A percentile compares a stretch with the other conserved stretches of the same genome.
Conservation (phyloP, 1,140 invertebrate genomes). For the Stenopsyche tienmushanensis region DNA sequence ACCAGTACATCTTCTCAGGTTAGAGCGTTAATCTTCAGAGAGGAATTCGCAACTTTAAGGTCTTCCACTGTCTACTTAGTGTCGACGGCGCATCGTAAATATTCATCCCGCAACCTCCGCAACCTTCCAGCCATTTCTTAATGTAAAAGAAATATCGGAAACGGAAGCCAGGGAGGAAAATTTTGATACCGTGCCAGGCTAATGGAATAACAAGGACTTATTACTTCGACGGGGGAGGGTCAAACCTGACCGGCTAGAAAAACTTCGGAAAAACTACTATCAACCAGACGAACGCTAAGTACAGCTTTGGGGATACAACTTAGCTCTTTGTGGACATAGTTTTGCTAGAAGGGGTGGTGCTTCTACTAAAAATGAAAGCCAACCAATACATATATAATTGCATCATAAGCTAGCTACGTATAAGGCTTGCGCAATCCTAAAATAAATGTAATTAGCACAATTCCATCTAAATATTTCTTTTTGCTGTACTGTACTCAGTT, state of each 20-base stretch:
- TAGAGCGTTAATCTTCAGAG: constrained; percentile 12
- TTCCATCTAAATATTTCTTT: no score
- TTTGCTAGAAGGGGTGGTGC: neutral
- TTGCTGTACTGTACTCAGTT: neutral
- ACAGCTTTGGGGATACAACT: neutral
- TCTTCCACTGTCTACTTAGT: constrained; percentile 40
- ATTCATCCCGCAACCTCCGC: constrained; percentile 37
- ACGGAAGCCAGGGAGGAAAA: constrained; percentile 15
- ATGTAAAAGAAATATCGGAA: constrained; percentile 42
- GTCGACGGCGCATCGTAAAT: constrained; percentile 39
- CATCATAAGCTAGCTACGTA: no score
- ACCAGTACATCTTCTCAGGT: neutral
- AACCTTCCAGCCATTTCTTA: constrained; percentile 38
- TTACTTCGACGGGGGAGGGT: constrained; percentile 16
- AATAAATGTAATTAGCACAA: no score
- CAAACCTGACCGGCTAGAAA: neutral
- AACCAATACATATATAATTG: no score
- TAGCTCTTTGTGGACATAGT: constrained; percentile 18
- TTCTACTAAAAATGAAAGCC: neutral
- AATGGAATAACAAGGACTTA: constrained; percentile 42
- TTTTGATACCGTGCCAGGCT: constrained; percentile 39
- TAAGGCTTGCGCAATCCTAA: no score
- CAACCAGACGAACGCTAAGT: constrained; percentile 4
- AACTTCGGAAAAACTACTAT: constrained; percentile 18
- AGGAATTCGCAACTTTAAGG: constrained; percentile 24